Percentiles rank a stretch among this genome's conserved stretches.
Evolutionary conservation across 2,113 vertebrate genomes (phyloP).

Genomic region (Pantherophis guttatus): DNA sequence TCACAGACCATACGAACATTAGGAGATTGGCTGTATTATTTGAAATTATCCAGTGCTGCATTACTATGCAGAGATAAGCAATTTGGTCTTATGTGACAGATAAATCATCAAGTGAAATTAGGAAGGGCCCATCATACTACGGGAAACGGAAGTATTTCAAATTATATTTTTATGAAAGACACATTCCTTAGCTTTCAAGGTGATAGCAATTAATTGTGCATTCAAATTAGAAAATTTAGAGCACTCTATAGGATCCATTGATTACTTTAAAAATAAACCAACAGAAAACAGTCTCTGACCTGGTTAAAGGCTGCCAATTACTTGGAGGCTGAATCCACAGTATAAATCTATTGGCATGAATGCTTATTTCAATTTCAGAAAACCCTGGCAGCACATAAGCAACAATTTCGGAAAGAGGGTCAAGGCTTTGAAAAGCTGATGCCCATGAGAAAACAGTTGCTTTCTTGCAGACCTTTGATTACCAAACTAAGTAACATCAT

Average conservation of each 20-base stretch:
- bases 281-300: neutral
- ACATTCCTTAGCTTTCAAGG: neutral
- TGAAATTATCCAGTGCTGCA: neutral
- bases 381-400: neutral
- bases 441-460: neutral
- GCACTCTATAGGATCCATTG: fast-evolving
- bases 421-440: fast-evolving
- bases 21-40: fast-evolving
- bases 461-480: no score
- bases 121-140: neutral
- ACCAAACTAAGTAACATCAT: no score
- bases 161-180: neutral
- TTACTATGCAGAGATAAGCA: neutral
- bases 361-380: neutral
- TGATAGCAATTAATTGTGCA: neutral
- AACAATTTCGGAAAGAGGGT: neutral
- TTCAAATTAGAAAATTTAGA: neutral
- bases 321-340: neutral
- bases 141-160: neutral
- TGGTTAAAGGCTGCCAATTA: neutral
- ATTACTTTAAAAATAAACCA: neutral
- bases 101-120: neutral
- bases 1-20: fast-evolving
- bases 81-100: neutral
- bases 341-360: fast-evolving